These are phyloP conservation scores for Plumapathes pennacea DNA, from an alignment of 92 coral and sea anemone genomes.

Conservation along the genomic window DNA sequence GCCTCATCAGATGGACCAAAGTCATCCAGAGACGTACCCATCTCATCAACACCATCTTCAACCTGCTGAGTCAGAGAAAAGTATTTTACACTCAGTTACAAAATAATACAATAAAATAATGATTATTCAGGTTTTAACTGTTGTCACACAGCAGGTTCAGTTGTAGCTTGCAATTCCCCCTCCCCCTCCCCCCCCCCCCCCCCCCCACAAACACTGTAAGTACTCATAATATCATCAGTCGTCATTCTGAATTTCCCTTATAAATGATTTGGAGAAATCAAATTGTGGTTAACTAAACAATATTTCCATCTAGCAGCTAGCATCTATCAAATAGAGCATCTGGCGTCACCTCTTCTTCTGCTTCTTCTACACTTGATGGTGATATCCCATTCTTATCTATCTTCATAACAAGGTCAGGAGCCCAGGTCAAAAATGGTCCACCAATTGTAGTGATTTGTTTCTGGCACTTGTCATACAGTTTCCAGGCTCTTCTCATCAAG, in stretches of 20 bases:
- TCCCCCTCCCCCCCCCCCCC: too few species aligned
- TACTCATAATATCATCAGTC: too few species aligned
- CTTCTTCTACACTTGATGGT: slow-evolving; percentile 52
- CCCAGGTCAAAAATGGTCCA: slow-evolving; percentile 85
- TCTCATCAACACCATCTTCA: slow-evolving; percentile 61
- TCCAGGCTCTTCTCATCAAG: slow-evolving; percentile 96
- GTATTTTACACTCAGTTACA: not conserved
- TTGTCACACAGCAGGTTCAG: too few species aligned
- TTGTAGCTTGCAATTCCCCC: too few species aligned
- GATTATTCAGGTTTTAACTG: too few species aligned
- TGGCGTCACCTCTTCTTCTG: too few species aligned
- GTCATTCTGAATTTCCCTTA: too few species aligned
- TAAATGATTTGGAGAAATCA: too few species aligned
- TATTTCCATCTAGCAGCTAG: too few species aligned
- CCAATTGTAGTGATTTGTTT: slow-evolving; percentile 80
- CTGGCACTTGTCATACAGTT: slow-evolving; percentile 85
- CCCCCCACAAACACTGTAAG: too few species aligned
- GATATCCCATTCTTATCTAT: slow-evolving; percentile 59
- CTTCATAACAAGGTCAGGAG: slow-evolving; percentile 67
- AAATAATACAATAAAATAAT: not conserved
- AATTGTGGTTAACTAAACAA: too few species aligned
- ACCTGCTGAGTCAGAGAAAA: slow-evolving; percentile 10
- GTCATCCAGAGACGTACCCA: slow-evolving; percentile 52
- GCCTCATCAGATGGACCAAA: slow-evolving; percentile 28
- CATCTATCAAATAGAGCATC: too few species aligned